These are phyloP conservation scores for Palythoa caribaeorum DNA, from an alignment of 92 coral and sea anemone species.

Conservation along the genomic window DNA sequence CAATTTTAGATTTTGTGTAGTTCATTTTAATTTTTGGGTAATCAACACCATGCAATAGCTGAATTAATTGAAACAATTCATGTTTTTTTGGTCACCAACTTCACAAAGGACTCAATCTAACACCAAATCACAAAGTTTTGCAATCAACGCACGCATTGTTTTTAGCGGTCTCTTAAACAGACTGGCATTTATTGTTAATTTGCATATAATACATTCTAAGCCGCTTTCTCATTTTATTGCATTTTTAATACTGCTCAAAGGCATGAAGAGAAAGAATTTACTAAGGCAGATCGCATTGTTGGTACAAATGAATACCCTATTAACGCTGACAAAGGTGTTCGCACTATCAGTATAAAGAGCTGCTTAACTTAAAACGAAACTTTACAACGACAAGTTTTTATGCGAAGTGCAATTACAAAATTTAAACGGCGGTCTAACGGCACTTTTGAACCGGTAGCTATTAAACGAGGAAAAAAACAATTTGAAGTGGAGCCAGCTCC, in stretches of 20 bases:
- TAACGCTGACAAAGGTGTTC: constrained; percentile 9
- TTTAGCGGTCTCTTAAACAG: neutral
- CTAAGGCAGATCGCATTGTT: constrained; percentile 1
- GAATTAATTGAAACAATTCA: too few species aligned
- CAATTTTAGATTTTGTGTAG: too few species aligned
- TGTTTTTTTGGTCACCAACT: too few species aligned
- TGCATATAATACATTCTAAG: too few species aligned
- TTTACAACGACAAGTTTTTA: neutral
- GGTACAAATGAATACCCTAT: neutral
- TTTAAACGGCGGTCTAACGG: neutral
- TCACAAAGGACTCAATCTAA: too few species aligned
- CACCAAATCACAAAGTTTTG: neutral
- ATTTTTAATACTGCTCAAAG: neutral
- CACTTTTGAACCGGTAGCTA: neutral
- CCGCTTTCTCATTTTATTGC: neutral
- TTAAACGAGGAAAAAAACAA: neutral
- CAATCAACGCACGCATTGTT: neutral
- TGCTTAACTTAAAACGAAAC: neutral
- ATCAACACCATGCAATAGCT: too few species aligned
- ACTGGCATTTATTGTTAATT: neutral
- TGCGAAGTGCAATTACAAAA: neutral
- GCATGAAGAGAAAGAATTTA: constrained; percentile 12
- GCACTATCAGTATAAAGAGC: neutral
- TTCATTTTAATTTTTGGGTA: too few species aligned
- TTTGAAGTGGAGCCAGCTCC: neutral